Conservation (phyloP, 1,140 invertebrate species). For the Plodia interpunctella region DNA sequence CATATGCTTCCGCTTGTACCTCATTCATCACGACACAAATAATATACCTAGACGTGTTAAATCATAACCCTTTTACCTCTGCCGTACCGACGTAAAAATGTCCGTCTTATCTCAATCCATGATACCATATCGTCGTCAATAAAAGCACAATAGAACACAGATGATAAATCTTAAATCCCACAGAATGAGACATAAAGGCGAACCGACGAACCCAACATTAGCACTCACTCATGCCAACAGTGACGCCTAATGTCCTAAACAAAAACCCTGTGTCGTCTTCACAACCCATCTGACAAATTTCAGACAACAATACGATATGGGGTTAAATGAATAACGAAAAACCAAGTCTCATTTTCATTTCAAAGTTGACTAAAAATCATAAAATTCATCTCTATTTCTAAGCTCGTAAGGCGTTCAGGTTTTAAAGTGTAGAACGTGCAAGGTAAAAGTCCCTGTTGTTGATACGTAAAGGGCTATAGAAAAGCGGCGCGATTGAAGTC, state of each 20-base stretch:
- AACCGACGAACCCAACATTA: conserved; percentile 32
- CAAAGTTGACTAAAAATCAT: conserved; percentile 11
- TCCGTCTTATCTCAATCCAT: neutral
- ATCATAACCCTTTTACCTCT: too few species aligned
- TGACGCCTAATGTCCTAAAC: conserved; percentile 40
- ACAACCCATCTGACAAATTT: conserved; percentile 67
- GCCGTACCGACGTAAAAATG: neutral
- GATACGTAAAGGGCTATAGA: conserved; percentile 60
- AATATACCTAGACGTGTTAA: too few species aligned
- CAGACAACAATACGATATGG: conserved; percentile 64
- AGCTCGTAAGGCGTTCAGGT: conserved; percentile 13
- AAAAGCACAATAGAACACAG: neutral
- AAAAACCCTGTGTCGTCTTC: conserved; percentile 30
- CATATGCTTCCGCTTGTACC: too few species aligned
- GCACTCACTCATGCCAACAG: conserved; percentile 29
- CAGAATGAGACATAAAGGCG: neutral
- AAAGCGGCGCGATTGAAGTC: conserved; percentile 63
- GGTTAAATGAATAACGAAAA: conserved; percentile 58
- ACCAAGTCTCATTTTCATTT: conserved; percentile 25
- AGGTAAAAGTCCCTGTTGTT: conserved; percentile 36
- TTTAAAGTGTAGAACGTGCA: conserved; percentile 4
- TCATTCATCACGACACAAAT: too few species aligned
- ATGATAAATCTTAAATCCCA: conserved; percentile 2
- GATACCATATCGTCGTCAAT: conserved; percentile 4
- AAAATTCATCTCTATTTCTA: conserved; percentile 17